Conservation (phyloP, 2,888 invertebrate genomes). For the Empis livida region DNA sequence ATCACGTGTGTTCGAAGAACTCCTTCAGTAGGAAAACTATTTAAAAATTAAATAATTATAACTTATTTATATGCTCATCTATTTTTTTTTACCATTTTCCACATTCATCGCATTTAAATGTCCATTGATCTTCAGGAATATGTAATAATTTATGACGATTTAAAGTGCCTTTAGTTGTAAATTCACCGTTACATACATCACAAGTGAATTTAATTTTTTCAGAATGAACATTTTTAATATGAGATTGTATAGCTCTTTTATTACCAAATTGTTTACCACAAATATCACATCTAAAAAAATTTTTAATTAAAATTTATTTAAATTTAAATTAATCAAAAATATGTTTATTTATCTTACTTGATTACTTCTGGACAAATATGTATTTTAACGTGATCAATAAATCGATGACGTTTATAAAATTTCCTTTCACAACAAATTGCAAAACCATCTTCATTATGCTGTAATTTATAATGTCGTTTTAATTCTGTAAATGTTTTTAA, state of each 20-base stretch:
- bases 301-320: too few relatives aligned
- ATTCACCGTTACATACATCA: slow-evolving; percentile 26
- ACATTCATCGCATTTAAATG: slow-evolving; percentile 7
- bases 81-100: slow-evolving; percentile 6
- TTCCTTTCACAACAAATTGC: slow-evolving; percentile 31
- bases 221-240: background rate
- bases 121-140: slow-evolving; percentile 4
- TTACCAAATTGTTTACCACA: background rate
- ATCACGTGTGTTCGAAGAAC: slow-evolving; percentile 25
- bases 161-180: slow-evolving; percentile 23
- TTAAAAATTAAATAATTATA: background rate
- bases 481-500: slow-evolving; percentile 25
- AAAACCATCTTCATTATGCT: slow-evolving; percentile 26
- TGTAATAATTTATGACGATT: slow-evolving; percentile 7
- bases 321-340: too few relatives aligned
- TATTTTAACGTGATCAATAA: slow-evolving; percentile 31
- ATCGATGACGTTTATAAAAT: slow-evolving; percentile 26
- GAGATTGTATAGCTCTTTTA: background rate
- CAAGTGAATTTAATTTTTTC: slow-evolving; percentile 16
- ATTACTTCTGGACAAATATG: slow-evolving; percentile 32
- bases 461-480: slow-evolving; percentile 24
- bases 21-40: slow-evolving; percentile 26
- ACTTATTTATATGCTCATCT: background rate
- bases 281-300: background rate
- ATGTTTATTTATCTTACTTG: slow-evolving; percentile 21